A percentile compares a stretch with the other conserved stretches of the same genome.
phyloP scores from a whole-genome alignment of 92 coral and sea anemone genomes.

The Meandrina meandrites region DNA sequence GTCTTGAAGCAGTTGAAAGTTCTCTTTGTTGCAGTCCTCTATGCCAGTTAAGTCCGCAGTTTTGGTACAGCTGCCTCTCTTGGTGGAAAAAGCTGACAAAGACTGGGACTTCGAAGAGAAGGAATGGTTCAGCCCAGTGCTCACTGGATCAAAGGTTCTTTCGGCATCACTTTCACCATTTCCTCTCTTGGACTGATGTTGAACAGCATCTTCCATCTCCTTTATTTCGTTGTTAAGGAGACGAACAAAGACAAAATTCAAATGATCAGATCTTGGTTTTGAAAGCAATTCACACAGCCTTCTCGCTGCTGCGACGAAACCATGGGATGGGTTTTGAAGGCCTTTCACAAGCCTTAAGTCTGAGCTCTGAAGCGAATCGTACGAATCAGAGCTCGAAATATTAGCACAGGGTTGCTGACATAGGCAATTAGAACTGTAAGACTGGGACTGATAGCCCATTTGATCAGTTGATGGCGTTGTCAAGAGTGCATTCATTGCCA shows the following conservation, averaged over 20 bases:
- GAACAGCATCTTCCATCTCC: conserved; percentile 21
- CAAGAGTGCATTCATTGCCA: background rate
- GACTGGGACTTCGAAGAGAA: background rate
- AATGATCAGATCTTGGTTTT: conserved; percentile 32
- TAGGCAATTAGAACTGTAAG: background rate
- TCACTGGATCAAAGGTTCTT: background rate
- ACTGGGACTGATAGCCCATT: background rate
- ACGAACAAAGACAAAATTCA: conserved; percentile 27
- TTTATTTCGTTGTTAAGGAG: conserved; percentile 30
- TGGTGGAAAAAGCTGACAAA: background rate
- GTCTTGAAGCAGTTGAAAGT: background rate
- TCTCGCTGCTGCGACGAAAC: conserved; percentile 14
- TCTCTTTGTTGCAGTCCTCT: background rate
- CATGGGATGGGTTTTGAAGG: conserved; percentile 20
- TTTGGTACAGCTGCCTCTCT: background rate
- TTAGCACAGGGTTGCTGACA: background rate
- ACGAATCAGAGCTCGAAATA: background rate
- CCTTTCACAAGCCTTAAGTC: conserved; percentile 2
- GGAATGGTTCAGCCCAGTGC: background rate
- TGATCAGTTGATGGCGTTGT: background rate
- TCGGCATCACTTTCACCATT: background rate
- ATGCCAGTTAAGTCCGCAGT: background rate
- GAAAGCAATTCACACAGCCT: conserved; percentile 28
- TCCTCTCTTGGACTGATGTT: background rate
- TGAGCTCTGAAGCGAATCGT: conserved; percentile 1